phyloP scores from a whole-genome alignment of 2,797 vertebrate genomes.

The Propithecus deckenii region DNA sequence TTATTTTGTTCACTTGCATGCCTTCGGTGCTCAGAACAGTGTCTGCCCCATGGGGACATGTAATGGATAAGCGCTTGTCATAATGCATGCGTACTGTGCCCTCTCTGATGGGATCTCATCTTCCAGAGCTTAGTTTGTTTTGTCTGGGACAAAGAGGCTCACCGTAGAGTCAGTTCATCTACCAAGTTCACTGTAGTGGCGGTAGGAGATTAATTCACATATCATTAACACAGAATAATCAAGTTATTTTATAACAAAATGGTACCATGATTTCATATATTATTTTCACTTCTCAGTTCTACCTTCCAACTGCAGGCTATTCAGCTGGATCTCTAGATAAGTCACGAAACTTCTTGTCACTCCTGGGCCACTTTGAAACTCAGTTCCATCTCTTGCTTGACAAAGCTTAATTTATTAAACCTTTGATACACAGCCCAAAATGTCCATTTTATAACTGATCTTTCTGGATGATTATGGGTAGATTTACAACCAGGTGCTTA shows the following conservation, averaged over 20 bases:
- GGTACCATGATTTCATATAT: neutral
- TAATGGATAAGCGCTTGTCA: neutral
- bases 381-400: neutral
- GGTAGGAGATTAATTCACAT: neutral
- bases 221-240: neutral
- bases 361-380: slow-evolving; percentile 6
- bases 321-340: neutral
- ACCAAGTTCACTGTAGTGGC: neutral
- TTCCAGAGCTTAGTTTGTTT: neutral
- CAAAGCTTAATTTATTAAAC: slow-evolving; percentile 57
- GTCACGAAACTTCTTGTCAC: neutral
- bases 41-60: neutral
- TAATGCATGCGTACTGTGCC: fast-evolving
- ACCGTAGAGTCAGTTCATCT: neutral
- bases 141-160: neutral
- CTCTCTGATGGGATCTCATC: neutral
- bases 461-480: slow-evolving; percentile 52
- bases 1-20: neutral
- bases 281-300: neutral
- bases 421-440: slow-evolving; percentile 45
- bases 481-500: slow-evolving; percentile 52
- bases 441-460: slow-evolving; percentile 47
- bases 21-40: neutral
- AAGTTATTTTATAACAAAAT: neutral
- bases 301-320: neutral